Base-by-base conservation (phyloP, 2,888 invertebrate genomes). In the Ischnura elegans region DNA sequence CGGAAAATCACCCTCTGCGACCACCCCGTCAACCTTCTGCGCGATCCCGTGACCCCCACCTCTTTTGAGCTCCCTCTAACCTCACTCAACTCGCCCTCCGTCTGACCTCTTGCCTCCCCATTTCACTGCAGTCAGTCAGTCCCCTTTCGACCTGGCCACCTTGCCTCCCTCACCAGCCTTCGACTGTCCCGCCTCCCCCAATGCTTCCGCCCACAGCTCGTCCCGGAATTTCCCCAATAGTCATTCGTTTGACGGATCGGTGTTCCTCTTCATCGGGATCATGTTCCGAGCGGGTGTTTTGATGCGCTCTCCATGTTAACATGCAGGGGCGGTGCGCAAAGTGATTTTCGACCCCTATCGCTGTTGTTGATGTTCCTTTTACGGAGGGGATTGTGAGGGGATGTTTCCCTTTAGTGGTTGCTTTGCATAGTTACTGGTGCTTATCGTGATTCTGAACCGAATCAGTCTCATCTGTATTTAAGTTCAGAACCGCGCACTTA, bases 181-280 rank as follows among this genome's bases (percentile, higher is more conserved):
- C 76, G 76, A 2, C 3, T 76, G 36, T 10, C 76, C 36, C 16
- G 36, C 76, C 36, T 36, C 10, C 5, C n/a, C 61, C 61, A 4
- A 2, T 16, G 10, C 29, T 36, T 13, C 10, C 47, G 16, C 47
- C 47, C 47, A 21, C 76, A 36, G 25, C 36, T 36, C 76, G 36
- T 36, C 36, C 36, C 6, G 29, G 76, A 29, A 76, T 76, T 76
- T 76, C 76, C 36, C 76, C 51, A 51, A 36, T 76, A 36, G 76
- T 76, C 76, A 76, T 76, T 36, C 76, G 76, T 76, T 76, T 76
- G 76, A 76, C 76, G 76, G 76, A 76, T 76, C 76, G 29, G 76
- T 76, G 36, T 76, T 10, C 25, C 19, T 25, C 13, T 36, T 76
- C 76, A 0, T 36, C 76, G 36, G 36, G 5, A 76, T 76, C 76